Conservation (phyloP, 2,113 vertebrate species). For the Microcebus griseorufus region DNA sequence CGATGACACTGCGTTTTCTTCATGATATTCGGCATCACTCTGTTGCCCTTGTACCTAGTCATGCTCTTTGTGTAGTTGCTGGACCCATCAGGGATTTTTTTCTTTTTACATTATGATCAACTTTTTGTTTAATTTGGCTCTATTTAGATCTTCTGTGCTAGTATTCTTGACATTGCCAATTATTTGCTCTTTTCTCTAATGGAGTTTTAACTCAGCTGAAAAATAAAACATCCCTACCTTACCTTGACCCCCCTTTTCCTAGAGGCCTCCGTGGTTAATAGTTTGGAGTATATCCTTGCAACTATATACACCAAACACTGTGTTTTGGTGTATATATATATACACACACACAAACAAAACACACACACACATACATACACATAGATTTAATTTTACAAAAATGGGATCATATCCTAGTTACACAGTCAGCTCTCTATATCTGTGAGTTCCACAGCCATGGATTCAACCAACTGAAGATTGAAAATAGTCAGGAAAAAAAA, state of each 20-base stretch:
- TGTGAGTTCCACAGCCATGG: not conserved
- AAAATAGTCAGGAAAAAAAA: not conserved
- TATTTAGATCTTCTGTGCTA: not conserved
- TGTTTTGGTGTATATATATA: no score
- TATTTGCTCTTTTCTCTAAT: not conserved
- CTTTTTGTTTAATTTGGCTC: constrained; percentile 32
- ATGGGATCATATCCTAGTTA: not conserved
- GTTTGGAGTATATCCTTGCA: not conserved
- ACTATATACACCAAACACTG: not conserved
- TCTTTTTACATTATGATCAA: not conserved
- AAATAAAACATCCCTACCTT: not conserved
- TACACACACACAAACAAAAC: not conserved
- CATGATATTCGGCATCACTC: not conserved
- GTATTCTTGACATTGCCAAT: constrained; percentile 4
- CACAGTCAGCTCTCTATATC: not conserved
- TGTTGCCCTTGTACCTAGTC: not conserved
- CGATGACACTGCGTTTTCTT: not conserved
- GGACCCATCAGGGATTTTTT: not conserved
- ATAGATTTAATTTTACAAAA: constrained; percentile 27
- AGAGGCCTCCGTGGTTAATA: not conserved
- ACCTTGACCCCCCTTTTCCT: not conserved
- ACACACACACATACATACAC: not conserved
- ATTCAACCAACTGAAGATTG: not conserved
- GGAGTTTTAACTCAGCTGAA: not conserved
- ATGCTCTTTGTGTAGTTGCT: not conserved